Conservation (phyloP, 2,797 vertebrate species). For the Platalea minor region DNA sequence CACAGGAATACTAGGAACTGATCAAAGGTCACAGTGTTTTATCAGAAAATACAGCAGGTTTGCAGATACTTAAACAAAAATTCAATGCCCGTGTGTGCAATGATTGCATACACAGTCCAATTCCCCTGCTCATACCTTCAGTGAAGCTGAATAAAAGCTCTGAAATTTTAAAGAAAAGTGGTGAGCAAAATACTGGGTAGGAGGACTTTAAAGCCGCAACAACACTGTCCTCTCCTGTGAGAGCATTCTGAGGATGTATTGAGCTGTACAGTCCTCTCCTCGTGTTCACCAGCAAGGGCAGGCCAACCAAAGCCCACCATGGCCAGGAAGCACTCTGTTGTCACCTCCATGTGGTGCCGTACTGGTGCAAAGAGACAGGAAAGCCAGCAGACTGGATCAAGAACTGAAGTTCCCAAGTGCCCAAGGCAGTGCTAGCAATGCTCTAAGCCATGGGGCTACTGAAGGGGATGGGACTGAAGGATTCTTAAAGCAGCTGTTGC, state of each 20-base stretch:
- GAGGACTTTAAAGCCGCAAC: neutral
- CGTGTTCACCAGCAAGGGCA: neutral
- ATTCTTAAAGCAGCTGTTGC: neutral
- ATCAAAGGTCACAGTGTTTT: neutral
- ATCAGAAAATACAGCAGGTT: neutral
- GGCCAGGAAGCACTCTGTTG: neutral
- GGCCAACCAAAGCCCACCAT: neutral
- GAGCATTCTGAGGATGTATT: neutral
- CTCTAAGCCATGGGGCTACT: neutral
- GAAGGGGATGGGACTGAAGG: neutral
- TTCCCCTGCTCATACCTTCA: neutral
- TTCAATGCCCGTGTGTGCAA: neutral
- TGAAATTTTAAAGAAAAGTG: neutral
- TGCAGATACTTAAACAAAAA: neutral
- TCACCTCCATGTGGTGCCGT: neutral
- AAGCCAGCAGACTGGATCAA: neutral
- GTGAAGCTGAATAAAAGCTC: neutral
- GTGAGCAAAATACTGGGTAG: neutral
- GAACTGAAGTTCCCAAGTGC: neutral
- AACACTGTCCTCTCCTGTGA: neutral
- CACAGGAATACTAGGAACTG: neutral
- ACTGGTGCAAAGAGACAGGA: neutral
- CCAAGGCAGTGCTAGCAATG: neutral
- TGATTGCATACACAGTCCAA: fast-evolving
- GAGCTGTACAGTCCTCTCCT: neutral